Evolutionary conservation across 2,888 invertebrate species (phyloP), one percentile per base, ranked within the genome.

Genomic region (Drosophila demipolita): DNA sequence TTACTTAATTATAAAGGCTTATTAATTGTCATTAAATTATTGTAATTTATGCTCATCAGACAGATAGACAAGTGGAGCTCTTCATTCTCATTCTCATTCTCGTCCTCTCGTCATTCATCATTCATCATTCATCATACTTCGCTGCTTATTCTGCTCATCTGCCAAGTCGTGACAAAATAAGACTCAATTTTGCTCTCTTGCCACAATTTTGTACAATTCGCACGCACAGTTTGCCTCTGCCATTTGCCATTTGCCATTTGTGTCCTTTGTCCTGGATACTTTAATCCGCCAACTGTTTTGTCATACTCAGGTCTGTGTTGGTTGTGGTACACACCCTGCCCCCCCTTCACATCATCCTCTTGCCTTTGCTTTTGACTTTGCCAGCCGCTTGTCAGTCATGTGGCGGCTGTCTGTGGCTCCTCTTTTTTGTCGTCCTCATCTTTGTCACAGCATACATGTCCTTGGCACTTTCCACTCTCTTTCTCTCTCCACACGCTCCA

Each of bases 11-110:
- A 68, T 61, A 65, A 74, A 61, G 61, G 70, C 66, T 68, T 71
- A 79, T 82, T 75, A 82, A 75, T 73, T 78, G 73, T 85, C 83
- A 85, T 83, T 85, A 78, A 80, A 76, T 85, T 85, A 80, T 75
- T 67, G 54, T 66, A 72, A 74, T 76, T 80, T 75, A 78, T 76
- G 71, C 76, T 49, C 63, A 62, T 23, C 55, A 58, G 32, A 49
- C 48, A 66, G 48, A 49, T 33, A 69, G 49, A 72, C 58, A 53
- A 35, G n/a, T n/a, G n/a, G 40, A 20, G 20, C 7, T 45, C 0
- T 12, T 20, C 20, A 3, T 7, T 3, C 45, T 12, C 20, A 29
- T n/a, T 17, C 17, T 15, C 26, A 57, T 6, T 26, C 20, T 20
- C 42, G 6, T 6, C 1, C 45, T 12, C 40, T n/a, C 5, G 40